Percentiles rank a stretch among this genome's conserved stretches.
These are phyloP conservation scores for Tangara arthus DNA, from an alignment of 2,797 vertebrate genomes.

Conservation along the genomic window DNA sequence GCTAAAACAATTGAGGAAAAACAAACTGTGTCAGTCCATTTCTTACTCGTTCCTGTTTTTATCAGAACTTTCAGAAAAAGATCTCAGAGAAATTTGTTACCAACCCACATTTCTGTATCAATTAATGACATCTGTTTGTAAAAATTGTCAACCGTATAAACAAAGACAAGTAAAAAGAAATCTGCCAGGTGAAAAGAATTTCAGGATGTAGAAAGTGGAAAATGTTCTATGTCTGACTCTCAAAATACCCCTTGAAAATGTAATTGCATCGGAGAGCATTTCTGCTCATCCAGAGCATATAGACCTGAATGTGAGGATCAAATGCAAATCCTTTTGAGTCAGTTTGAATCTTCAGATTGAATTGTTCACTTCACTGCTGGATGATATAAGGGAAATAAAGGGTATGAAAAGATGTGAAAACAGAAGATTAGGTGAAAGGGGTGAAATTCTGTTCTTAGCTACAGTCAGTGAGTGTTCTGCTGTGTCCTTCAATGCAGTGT, in stretches of 20 bases:
- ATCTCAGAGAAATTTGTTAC: not conserved
- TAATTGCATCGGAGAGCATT: not conserved
- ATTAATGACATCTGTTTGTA: not conserved
- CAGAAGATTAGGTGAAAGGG: not conserved
- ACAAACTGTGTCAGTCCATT: not conserved
- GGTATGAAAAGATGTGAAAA: not conserved
- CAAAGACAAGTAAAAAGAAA: not conserved
- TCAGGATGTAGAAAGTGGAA: not conserved
- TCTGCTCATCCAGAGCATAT: not conserved
- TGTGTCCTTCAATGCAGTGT: not conserved
- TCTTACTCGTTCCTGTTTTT: not conserved
- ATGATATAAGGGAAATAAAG: not conserved
- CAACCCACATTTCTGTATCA: not conserved
- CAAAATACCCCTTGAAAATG: not conserved
- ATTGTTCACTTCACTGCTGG: not conserved
- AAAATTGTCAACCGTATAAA: not conserved
- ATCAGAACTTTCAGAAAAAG: not conserved
- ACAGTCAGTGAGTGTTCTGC: not conserved
- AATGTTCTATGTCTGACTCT: not conserved
- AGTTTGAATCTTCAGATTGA: not conserved
- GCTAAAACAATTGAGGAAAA: not conserved
- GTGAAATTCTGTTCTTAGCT: not conserved
- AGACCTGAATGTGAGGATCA: not conserved
- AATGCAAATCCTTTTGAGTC: not conserved
- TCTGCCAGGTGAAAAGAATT: not conserved